These are phyloP conservation scores for Toxonevra muliebris DNA, from an alignment of 2,888 invertebrate genomes.

Conservation along the genomic window DNA sequence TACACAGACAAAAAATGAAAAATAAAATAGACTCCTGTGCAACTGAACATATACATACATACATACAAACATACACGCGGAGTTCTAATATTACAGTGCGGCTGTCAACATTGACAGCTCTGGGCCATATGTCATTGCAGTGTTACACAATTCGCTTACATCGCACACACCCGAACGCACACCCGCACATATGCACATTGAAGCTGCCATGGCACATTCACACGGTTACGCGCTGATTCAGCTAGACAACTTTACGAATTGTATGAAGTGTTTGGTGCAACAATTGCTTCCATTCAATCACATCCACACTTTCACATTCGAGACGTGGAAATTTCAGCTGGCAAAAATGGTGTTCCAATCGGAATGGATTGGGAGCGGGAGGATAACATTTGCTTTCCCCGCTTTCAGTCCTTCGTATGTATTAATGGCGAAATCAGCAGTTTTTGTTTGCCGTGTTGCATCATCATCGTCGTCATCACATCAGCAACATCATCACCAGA, in stretches of 20 bases:
- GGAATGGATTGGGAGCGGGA: background rate
- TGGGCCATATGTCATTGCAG: constrained; percentile 25
- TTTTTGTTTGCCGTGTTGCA: background rate
- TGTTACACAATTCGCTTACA: constrained; percentile 5
- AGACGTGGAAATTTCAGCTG: background rate
- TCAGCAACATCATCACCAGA: background rate
- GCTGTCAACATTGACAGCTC: constrained; percentile 22
- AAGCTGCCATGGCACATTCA: constrained; percentile 27
- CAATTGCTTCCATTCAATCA: too few relatives aligned
- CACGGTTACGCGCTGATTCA: constrained; percentile 40
- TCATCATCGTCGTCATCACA: background rate
- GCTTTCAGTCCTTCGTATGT: background rate
- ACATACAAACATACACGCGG: too few relatives aligned
- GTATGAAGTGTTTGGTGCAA: background rate
- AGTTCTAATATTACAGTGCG: background rate
- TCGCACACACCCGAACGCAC: background rate
- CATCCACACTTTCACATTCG: too few relatives aligned
- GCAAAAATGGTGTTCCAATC: background rate
- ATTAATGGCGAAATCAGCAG: background rate
- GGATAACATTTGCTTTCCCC: too few relatives aligned
- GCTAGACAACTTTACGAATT: constrained; percentile 35
- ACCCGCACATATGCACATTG: constrained; percentile 15
- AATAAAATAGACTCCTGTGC: constrained; percentile 5
- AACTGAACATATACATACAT: constrained; percentile 25
- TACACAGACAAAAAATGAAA: constrained; percentile 3